A percentile compares a stretch with the other conserved stretches of the same genome.
Conservation (phyloP, 2,113 vertebrate genomes). For the Syngnathus typhle region DNA sequence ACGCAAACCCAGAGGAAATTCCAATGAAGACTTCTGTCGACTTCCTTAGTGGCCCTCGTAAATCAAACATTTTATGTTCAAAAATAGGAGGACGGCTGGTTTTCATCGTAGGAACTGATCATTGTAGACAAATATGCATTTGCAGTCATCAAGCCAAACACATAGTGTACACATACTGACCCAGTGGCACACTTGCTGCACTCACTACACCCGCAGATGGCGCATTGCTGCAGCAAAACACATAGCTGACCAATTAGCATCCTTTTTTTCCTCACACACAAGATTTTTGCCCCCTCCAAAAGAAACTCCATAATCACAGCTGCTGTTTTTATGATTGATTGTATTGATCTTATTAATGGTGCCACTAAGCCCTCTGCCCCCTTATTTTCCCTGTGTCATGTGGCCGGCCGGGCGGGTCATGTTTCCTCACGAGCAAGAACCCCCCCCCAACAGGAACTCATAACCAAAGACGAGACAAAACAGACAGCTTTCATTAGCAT, state of each 20-base stretch:
- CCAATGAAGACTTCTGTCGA: background rate
- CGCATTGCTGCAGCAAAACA: conserved; percentile 39
- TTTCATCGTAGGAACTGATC: background rate
- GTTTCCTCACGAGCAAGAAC: conserved; percentile 17
- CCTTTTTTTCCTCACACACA: conserved; percentile 9
- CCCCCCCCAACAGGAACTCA: background rate
- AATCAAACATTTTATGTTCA: conserved; percentile 1
- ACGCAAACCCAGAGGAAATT: conserved; percentile 5
- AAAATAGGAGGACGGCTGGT: background rate
- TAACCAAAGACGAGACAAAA: background rate
- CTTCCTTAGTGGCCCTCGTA: background rate
- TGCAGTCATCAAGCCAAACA: conserved; percentile 19
- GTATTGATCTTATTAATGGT: conserved; percentile 30
- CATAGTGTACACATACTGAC: conserved; percentile 35
- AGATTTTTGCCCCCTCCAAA: background rate
- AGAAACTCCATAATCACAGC: conserved; percentile 9
- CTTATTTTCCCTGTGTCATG: background rate
- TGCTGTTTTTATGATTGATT: conserved; percentile 30
- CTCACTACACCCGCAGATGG: conserved; percentile 36
- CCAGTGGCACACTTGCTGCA: conserved; percentile 38
- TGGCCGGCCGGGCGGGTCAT: background rate
- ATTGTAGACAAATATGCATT: too few species aligned
- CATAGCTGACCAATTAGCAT: conserved; percentile 33
- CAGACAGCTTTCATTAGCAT: background rate
- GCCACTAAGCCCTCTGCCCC: background rate